Base-by-base conservation (phyloP, 2,797 vertebrate species). In the Luscinia luscinia region DNA sequence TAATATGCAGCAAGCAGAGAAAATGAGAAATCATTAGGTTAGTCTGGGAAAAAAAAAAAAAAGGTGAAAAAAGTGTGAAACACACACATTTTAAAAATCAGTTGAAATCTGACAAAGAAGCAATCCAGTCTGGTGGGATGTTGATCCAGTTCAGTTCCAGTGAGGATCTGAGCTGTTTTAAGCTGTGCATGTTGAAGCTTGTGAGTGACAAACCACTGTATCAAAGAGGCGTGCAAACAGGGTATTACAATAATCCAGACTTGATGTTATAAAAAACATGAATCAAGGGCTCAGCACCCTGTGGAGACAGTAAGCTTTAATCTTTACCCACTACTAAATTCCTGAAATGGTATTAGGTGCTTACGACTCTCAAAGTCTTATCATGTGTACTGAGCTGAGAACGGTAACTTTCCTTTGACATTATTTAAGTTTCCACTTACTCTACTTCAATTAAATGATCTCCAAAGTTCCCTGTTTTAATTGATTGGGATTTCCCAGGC, bases 231-330 rank as follows among this genome's bases (percentile, higher is more conserved):
- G 32, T 96, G 94, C 75, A 96, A 93, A 95, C 68, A 96, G 84
- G 49, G 94, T 91, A 95, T 96, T 97, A 94, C 95, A 96, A 95
- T 97, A 97, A 97, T 97, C 95, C 96, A 92, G 84, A 96, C 75
- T 96, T 92, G 84, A 88, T 94, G 87, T 87, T 95, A 80, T 49
- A 85, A 92, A 94, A 96, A 92, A 82, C 86, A 84, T 95, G 94
- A 96, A 96, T 96, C 92, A 92, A 85, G 93, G 96, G 96, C 90
- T 96, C 93, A 95, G 80, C 63, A 93, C 82, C 94, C 84, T 89
- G 91, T 94, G 93, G 95, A 94, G 91, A 96, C 90, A 96, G 96
- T 91, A 94, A 96, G 94, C 95, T 95, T 96, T 96, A 97, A 96
- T 97, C 96, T 95, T 96, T 86, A 95, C 90, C 73, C 87, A 75